These are phyloP conservation scores for Drosophila prolongata DNA, from an alignment of 2,888 invertebrate species.

Conservation along the genomic window DNA sequence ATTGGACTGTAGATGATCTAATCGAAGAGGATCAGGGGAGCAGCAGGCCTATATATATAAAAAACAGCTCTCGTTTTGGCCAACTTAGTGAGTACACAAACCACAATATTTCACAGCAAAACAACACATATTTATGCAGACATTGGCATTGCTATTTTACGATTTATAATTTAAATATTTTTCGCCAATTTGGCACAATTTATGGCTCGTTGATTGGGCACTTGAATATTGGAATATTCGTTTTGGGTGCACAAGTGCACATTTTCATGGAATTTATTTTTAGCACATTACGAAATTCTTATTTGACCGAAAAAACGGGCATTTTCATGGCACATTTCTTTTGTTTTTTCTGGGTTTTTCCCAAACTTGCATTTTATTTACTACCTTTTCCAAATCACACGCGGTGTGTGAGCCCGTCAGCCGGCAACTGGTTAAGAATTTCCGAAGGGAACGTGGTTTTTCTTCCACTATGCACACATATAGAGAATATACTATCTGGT, in stretches of 20 bases:
- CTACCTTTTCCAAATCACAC: conserved; percentile 37
- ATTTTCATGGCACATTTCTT: conserved; percentile 11
- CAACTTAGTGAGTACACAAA: conserved; percentile 2
- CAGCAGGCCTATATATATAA: neutral
- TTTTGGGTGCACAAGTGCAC: conserved; percentile 53
- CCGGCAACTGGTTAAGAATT: conserved; percentile 37
- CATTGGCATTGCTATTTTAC: neutral
- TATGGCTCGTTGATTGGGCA: conserved; percentile 3
- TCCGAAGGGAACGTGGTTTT: conserved; percentile 35
- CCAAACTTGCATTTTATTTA: neutral
- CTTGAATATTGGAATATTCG: conserved; percentile 28
- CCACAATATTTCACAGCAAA: conserved; percentile 4
- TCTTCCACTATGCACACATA: conserved; percentile 11
- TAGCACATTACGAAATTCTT: conserved; percentile 72
- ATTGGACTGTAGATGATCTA: conserved; percentile 4
- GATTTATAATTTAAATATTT: conserved; percentile 10
- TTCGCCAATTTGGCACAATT: conserved; percentile 45
- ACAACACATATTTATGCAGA: conserved; percentile 5
- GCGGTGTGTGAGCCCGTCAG: conserved; percentile 21
- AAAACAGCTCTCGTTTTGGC: conserved; percentile 16
- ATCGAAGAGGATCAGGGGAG: neutral
- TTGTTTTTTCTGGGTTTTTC: neutral
- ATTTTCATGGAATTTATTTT: conserved; percentile 66
- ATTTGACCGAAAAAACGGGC: conserved; percentile 12
- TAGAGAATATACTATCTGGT: conserved; percentile 22